phyloP scores from a whole-genome alignment of 53 echinoderm and acorn worm genomes.

The Stichopus horrens region DNA sequence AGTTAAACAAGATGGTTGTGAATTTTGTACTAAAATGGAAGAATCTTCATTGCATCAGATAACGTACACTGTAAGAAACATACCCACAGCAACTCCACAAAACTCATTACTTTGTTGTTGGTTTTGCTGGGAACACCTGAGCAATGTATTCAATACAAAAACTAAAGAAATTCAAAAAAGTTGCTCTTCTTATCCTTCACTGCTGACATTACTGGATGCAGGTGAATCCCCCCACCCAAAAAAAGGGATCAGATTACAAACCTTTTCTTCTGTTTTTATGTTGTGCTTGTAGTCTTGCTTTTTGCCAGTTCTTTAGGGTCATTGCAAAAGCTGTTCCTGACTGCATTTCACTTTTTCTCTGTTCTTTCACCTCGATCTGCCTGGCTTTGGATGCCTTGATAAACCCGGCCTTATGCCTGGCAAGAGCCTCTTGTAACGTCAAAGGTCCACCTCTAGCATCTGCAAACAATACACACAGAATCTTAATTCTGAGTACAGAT shows the following conservation, averaged over 20 bases:
- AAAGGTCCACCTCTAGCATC: constrained; percentile 16
- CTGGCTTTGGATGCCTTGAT: constrained; percentile 68
- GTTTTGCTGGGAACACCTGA: too few relatives aligned
- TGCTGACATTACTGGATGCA: too few relatives aligned
- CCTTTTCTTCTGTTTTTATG: not conserved
- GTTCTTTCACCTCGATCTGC: constrained; percentile 72
- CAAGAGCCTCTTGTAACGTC: constrained; percentile 58
- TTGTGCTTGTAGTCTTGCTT: constrained; percentile 62
- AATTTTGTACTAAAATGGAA: too few relatives aligned
- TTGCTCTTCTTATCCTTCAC: too few relatives aligned
- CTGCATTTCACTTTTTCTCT: constrained; percentile 46
- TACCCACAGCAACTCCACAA: too few relatives aligned
- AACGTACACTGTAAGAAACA: too few relatives aligned
- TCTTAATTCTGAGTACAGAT: not conserved
- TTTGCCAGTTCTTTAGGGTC: constrained; percentile 77
- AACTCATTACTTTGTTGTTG: too few relatives aligned
- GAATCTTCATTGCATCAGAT: too few relatives aligned
- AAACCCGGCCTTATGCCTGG: constrained; percentile 70
- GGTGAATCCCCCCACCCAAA: too few relatives aligned
- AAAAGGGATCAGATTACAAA: not conserved
- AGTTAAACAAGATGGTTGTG: too few relatives aligned
- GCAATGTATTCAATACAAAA: too few relatives aligned
- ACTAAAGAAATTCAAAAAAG: too few relatives aligned
- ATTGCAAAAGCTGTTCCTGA: constrained; percentile 69
- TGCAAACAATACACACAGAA: not conserved